Base-by-base conservation (phyloP, 2,888 invertebrate species). In the Pseudanteris insignis region DNA sequence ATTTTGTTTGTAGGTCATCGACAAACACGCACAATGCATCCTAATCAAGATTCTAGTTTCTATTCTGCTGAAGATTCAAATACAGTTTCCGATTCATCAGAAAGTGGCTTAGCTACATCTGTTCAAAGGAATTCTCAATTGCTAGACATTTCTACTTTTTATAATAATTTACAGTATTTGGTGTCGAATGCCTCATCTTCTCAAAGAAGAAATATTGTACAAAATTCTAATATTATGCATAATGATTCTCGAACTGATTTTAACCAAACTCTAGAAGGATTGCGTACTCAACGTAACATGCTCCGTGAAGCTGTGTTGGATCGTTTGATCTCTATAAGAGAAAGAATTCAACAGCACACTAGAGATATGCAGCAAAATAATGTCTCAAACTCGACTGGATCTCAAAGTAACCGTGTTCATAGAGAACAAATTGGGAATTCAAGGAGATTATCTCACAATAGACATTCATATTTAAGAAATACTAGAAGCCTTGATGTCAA, bases 291-390 rank as follows among this genome's bases (percentile, higher is more conserved):
- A 26, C 68, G 66, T 28, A 66, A 63, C 38, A 62, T 68, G 40
- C 57, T 67, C 25, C 66, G 67, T n/a, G 69, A 67, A 13, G 67
- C 70, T 0, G 64, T 72, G 11, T 30, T 69, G 0, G 67, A 73
- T 44, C 67, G 68, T 43, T 25, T 72, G 2, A 68, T 70, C 2
- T 66, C 69, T 0, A 68, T 70, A 25, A 55, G 68, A 11, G 63
- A 66, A 3, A 57, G 72, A 33, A 65, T 67, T 37, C 69, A 70
- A 18, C 71, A 71, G 11, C 63, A 59, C 2, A 53, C 68, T 29
- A 30, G 54, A 8, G 67, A 71, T 32, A 66, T 60, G 43, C 64
- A 67, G 38, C 70, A 71, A 36, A 47, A 62, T 11, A 54, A 2
- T 10, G 14, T 28, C 2, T 41, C 37, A 1, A 21, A 29, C 2